These are phyloP conservation scores for Nanorana parkeri DNA, from an alignment of 2,113 vertebrate genomes.

Conservation along the genomic window DNA sequence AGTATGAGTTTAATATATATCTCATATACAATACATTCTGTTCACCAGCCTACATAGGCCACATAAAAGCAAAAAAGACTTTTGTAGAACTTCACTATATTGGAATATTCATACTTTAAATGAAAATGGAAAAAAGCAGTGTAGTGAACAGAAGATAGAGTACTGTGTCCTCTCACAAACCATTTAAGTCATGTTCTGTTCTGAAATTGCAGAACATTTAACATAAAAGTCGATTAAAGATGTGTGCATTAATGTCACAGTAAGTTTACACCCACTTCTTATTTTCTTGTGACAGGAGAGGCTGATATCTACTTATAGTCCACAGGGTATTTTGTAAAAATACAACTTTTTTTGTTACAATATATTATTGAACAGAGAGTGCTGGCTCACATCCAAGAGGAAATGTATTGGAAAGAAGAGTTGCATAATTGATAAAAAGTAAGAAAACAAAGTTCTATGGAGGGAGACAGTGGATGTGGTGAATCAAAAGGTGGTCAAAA, in stretches of 20 bases:
- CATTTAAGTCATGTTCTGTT: conserved; percentile 49
- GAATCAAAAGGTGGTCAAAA: no score
- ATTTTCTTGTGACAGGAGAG: conserved; percentile 16
- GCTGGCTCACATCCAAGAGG: no score
- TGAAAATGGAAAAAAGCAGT: not conserved
- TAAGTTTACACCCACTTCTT: conserved; percentile 47
- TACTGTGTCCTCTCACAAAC: conserved; percentile 5
- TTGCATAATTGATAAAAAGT: no score
- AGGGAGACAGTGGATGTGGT: no score
- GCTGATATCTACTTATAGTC: not conserved
- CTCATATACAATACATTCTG: no score
- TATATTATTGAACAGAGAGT: no score
- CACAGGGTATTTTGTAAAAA: conserved; percentile 6
- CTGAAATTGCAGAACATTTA: conserved; percentile 24
- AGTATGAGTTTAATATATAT: no score
- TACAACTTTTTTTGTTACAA: conserved; percentile 4
- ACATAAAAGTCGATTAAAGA: conserved; percentile 50
- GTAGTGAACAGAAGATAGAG: conserved; percentile 9
- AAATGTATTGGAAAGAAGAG: no score
- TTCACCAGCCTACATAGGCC: no score
- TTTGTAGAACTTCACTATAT: no score
- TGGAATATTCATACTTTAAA: not conserved
- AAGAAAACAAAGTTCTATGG: no score
- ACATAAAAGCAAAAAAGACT: no score
- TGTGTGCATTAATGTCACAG: conserved; percentile 42